Percentiles rank a stretch among this genome's conserved stretches.
Evolutionary conservation across 2,113 vertebrate species (phyloP).

Genomic region (Aldabrachelys gigantea): DNA sequence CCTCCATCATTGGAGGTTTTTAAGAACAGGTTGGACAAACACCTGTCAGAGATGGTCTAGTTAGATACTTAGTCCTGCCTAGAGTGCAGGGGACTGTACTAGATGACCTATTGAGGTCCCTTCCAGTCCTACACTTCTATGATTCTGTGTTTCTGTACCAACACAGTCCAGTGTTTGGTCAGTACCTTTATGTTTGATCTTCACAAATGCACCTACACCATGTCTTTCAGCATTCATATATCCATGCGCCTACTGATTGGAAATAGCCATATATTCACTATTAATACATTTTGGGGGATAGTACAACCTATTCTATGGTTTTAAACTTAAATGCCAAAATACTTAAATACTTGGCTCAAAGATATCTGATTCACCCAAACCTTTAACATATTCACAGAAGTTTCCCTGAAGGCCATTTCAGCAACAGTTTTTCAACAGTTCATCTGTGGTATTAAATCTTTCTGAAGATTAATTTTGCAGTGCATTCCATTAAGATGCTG

Average conservation of each 20-base stretch:
- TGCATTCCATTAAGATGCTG: slow-evolving; percentile 61
- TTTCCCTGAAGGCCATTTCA: slow-evolving; percentile 46
- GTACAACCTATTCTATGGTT: not conserved
- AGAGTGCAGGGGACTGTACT: not conserved
- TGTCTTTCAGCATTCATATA: not conserved
- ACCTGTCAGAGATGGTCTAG: not conserved
- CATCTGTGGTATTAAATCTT: slow-evolving; percentile 48
- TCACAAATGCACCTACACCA: not conserved
- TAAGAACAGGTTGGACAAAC: not conserved
- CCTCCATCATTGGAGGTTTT: not conserved
- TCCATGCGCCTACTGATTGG: not conserved
- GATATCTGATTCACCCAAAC: not conserved
- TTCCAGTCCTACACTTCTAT: not conserved
- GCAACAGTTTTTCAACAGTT: slow-evolving; percentile 34
- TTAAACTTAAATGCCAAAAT: not conserved
- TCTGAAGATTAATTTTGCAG: slow-evolving; percentile 56
- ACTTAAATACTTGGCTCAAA: not conserved
- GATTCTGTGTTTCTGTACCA: not conserved
- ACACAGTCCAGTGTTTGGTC: not conserved
- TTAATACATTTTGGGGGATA: not conserved
- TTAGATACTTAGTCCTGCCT: not conserved
- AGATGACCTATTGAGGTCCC: not conserved
- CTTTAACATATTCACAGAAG: slow-evolving; percentile 42
- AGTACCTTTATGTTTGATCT: not conserved
- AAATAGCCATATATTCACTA: not conserved